phyloP scores from a whole-genome alignment of 1,140 invertebrate genomes.

The Drosophila nigrodunni region DNA sequence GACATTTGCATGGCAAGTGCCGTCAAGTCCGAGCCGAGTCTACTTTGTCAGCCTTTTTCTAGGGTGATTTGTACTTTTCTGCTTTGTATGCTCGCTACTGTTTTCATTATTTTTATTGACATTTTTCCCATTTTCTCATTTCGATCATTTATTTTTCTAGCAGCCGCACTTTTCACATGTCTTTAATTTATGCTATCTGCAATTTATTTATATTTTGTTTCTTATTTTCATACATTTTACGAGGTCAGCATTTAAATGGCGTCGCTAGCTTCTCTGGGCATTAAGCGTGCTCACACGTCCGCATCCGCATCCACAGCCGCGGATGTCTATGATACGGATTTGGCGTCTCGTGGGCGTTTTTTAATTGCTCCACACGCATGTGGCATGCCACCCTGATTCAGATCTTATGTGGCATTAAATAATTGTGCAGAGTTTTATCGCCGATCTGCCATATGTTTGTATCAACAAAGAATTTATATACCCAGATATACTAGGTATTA shows the following conservation, averaged over 20 bases:
- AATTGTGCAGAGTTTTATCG: conserved; percentile 48
- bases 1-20: conserved; percentile 76
- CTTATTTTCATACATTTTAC: conserved; percentile 50
- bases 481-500: conserved; percentile 14
- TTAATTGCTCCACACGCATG: conserved; percentile 65
- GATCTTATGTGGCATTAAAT: conserved; percentile 51
- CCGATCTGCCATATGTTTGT: conserved; percentile 34
- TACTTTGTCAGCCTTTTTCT: background rate
- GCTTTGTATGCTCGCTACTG: background rate
- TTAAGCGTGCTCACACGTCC: conserved; percentile 20
- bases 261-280: conserved; percentile 44
- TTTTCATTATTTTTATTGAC: conserved; percentile 22
- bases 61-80: background rate
- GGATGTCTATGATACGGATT: conserved; percentile 32
- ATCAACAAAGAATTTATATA: conserved; percentile 5
- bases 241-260: conserved; percentile 75
- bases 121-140: conserved; percentile 32
- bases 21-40: conserved; percentile 56
- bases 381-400: conserved; percentile 17
- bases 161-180: conserved; percentile 58
- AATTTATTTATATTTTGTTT: conserved; percentile 20
- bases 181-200: conserved; percentile 69
- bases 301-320: conserved; percentile 5
- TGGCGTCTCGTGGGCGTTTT: conserved; percentile 54
- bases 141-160: conserved; percentile 74